phyloP scores from a whole-genome alignment of 2,888 invertebrate species.

The Bellardia bayeri region DNA sequence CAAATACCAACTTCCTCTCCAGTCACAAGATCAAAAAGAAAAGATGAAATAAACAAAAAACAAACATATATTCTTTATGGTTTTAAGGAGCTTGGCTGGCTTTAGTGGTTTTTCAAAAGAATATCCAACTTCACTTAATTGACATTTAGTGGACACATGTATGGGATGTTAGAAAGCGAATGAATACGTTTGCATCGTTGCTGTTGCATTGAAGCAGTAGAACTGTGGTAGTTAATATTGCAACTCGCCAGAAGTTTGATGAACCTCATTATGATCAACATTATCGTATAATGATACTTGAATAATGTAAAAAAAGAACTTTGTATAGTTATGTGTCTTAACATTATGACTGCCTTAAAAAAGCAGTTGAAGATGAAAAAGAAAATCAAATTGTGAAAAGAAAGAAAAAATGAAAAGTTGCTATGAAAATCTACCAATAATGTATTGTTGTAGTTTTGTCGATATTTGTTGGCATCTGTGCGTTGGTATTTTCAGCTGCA shows the following conservation, averaged over 20 bases:
- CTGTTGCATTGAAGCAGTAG: constrained; percentile 1
- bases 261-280: constrained; percentile 72
- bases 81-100: constrained; percentile 29
- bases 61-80: constrained; percentile 38
- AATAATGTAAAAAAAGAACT: constrained; percentile 28
- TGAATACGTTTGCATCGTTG: constrained; percentile 42
- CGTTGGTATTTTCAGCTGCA: constrained; percentile 48
- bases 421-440: constrained; percentile 52
- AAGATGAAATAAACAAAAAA: not conserved
- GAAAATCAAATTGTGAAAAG: constrained; percentile 1
- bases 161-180: constrained; percentile 65
- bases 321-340: constrained; percentile 15
- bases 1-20: constrained; percentile 32
- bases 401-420: constrained; percentile 10
- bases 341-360: constrained; percentile 67
- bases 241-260: constrained; percentile 60
- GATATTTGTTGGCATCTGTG: constrained; percentile 59
- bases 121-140: constrained; percentile 78
- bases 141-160: constrained; percentile 82
- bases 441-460: constrained; percentile 48
- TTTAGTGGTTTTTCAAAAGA: constrained; percentile 72
- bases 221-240: constrained; percentile 21
- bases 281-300: constrained; percentile 68
- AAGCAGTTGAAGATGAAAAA: not conserved
- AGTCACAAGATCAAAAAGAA: not conserved